phyloP scores from a whole-genome alignment of 2,113 vertebrate species.

The Daubentonia madagascariensis region DNA sequence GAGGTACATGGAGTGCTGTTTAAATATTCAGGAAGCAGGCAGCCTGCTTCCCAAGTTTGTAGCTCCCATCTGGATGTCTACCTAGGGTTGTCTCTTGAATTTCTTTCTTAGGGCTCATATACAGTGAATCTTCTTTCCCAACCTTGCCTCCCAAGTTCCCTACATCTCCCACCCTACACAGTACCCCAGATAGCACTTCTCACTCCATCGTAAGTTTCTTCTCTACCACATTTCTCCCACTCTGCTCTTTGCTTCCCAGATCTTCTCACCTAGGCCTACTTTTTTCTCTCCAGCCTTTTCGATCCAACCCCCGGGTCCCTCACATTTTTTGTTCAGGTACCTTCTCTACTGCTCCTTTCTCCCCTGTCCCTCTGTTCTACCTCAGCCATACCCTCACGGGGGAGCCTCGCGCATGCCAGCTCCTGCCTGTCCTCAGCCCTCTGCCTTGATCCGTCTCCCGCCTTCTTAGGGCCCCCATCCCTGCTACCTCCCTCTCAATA shows the following conservation, averaged over 20 bases:
- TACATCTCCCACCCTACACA: neutral
- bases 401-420: neutral
- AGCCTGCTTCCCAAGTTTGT: neutral
- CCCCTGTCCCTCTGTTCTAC: neutral
- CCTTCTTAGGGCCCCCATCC: neutral
- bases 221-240: neutral
- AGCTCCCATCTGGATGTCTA: neutral
- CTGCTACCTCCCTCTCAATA: neutral
- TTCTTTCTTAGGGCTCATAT: neutral
- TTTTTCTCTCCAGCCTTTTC: neutral
- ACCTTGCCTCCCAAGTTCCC: neutral
- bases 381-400: neutral
- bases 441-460: neutral
- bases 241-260: neutral
- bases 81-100: neutral
- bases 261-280: neutral
- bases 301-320: neutral
- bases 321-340: neutral
- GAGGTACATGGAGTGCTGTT: neutral
- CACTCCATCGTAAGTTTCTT: constrained; percentile 9
- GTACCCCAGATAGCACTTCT: neutral
- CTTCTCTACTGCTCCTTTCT: neutral
- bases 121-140: neutral
- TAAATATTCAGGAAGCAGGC: neutral
- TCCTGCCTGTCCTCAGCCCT: neutral